Evolutionary conservation across 2,113 vertebrate genomes (phyloP).

Genomic region (Dermatemys mawii): DNA sequence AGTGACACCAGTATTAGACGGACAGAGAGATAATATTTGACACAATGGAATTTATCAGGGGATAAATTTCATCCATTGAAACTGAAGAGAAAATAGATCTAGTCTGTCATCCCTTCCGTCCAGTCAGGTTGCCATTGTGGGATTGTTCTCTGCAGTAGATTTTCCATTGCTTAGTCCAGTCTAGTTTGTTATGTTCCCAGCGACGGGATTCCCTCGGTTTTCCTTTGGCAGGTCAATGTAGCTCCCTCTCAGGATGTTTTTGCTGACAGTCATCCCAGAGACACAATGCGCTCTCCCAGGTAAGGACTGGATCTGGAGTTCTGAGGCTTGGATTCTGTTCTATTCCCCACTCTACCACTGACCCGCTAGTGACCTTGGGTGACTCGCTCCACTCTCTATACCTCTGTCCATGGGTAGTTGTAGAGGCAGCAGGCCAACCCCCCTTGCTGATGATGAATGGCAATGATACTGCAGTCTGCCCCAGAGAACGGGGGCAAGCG

Average conservation of each 20-base stretch:
- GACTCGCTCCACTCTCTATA: background rate
- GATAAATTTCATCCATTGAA: background rate
- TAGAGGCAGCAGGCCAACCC: too few species aligned
- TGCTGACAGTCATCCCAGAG: constrained; percentile 11
- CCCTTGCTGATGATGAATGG: too few species aligned
- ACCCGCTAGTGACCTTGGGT: background rate
- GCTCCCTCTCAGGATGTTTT: constrained; percentile 33
- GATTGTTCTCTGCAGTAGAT: background rate
- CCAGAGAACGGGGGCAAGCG: too few species aligned
- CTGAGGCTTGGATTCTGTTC: background rate
- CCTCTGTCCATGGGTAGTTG: too few species aligned
- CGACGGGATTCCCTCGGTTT: accelerated
- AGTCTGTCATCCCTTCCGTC: background rate
- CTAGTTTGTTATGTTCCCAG: background rate
- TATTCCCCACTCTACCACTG: background rate
- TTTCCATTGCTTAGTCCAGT: background rate
- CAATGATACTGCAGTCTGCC: too few species aligned
- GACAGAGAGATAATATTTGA: too few species aligned
- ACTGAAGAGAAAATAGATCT: background rate
- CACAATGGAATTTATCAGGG: background rate
- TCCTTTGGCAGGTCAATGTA: accelerated
- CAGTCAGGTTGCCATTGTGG: background rate
- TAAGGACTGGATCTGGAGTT: background rate
- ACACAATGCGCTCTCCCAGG: background rate
- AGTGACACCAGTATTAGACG: background rate